Percentiles rank a stretch among this genome's conserved stretches.
phyloP scores from a whole-genome alignment of 2,888 invertebrate species.

The Ctena decussata region DNA sequence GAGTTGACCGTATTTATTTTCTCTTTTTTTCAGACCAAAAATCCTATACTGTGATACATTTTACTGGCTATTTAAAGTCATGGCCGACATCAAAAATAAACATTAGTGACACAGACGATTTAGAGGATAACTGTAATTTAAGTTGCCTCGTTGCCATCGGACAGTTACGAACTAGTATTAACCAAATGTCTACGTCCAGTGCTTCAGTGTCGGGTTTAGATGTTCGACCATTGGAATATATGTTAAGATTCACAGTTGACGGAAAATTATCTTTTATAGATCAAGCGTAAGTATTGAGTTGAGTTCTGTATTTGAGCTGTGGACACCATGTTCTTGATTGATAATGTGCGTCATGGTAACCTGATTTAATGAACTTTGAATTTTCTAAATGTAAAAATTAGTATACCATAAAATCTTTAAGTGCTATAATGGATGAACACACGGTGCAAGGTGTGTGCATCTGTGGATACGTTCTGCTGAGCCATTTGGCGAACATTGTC shows the following conservation, averaged over 20 bases:
- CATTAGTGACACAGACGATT: conserved; percentile 90
- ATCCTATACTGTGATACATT: conserved; percentile 94
- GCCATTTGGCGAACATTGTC: no score
- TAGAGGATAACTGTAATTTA: conserved; percentile 90
- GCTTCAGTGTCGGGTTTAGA: conserved; percentile 64
- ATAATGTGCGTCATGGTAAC: no score
- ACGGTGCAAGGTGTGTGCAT: no score
- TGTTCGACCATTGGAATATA: conserved; percentile 88
- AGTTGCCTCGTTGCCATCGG: conserved; percentile 97
- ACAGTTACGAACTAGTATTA: conserved; percentile 89
- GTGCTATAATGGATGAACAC: no score
- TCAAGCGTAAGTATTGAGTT: conserved; percentile 90
- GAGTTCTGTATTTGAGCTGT: no score
- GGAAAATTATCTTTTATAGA: conserved; percentile 97
- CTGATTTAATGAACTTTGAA: no score
- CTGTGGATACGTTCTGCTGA: no score
- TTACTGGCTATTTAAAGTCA: conserved; percentile 97
- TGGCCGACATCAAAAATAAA: conserved; percentile 94
- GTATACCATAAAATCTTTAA: no score
- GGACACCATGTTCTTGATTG: no score
- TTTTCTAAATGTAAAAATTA: no score
- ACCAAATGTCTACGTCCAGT: conserved; percentile 87
- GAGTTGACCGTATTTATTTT: no score
- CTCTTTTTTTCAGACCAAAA: conserved; percentile 90
- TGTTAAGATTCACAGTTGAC: conserved; percentile 95